Percentiles rank a stretch among this genome's conserved stretches.
phyloP scores from a whole-genome alignment of 2,113 vertebrate species.

The Petromus typicus region DNA sequence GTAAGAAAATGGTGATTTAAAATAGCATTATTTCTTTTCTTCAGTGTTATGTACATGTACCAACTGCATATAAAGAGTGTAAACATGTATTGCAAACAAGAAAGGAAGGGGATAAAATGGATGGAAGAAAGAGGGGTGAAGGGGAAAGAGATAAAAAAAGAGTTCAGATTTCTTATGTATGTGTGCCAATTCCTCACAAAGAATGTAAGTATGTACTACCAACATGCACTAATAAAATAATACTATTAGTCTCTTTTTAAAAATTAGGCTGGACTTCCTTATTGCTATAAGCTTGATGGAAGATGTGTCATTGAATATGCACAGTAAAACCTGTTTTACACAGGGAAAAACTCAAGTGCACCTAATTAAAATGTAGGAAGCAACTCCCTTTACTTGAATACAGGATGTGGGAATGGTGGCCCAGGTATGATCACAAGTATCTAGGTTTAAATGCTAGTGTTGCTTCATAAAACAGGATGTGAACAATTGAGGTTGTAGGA shows the following conservation, averaged over 20 bases:
- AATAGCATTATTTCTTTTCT: not conserved
- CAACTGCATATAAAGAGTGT: not conserved
- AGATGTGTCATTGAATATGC: constrained; percentile 53
- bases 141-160: not conserved
- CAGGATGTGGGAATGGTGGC: too few relatives aligned
- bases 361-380: not conserved
- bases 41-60: not conserved
- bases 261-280: constrained; percentile 56
- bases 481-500: constrained; percentile 15
- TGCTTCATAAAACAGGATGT: constrained; percentile 11
- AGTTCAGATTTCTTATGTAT: not conserved
- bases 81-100: not conserved
- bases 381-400: not conserved
- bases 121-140: not conserved
- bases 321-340: constrained; percentile 50
- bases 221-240: not conserved
- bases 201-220: not conserved
- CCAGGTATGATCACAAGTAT: not conserved
- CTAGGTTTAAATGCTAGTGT: not conserved
- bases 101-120: not conserved
- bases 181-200: not conserved
- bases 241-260: constrained; percentile 53
- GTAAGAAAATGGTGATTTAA: constrained; percentile 62
- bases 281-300: constrained; percentile 49
- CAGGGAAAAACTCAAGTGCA: not conserved